Percentiles rank a stretch among this genome's conserved stretches.
Evolutionary conservation across 2,888 invertebrate species (phyloP).

Genomic region (Pheosia tremula): DNA sequence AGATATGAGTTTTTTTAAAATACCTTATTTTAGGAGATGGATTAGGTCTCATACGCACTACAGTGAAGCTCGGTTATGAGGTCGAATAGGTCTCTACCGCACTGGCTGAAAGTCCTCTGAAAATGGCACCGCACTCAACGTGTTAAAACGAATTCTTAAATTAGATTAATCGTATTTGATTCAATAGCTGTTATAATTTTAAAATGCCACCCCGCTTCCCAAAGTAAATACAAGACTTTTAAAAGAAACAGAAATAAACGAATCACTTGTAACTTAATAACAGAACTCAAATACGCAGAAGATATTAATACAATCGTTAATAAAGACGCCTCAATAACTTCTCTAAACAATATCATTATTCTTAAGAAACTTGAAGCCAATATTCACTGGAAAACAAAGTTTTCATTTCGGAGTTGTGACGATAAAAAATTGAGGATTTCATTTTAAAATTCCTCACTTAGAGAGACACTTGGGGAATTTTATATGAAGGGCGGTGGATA

Average conservation of each 20-base stretch:
- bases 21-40: too few relatives aligned
- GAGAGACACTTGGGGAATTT: conserved; percentile 31
- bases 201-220: too few relatives aligned
- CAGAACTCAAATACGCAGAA: too few relatives aligned
- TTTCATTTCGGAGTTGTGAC: conserved; percentile 13
- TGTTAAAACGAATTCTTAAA: too few relatives aligned
- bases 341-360: conserved; percentile 22
- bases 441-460: conserved; percentile 37
- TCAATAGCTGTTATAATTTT: too few relatives aligned
- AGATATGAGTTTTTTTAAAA: too few relatives aligned
- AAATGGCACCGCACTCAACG: too few relatives aligned
- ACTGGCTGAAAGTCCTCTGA: too few relatives aligned
- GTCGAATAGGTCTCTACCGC: too few relatives aligned
- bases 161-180: too few relatives aligned
- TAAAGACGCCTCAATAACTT: conserved; percentile 23
- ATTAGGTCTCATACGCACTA: too few relatives aligned
- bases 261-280: background rate
- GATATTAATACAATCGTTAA: conserved; percentile 14
- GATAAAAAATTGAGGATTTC: conserved; percentile 37
- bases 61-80: too few relatives aligned
- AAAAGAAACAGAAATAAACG: background rate
- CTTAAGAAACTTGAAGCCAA: conserved; percentile 19
- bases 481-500: conserved; percentile 32
- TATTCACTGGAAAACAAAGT: conserved; percentile 29
- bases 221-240: background rate